Base-by-base conservation (phyloP, 2,888 invertebrate species). In the Brachyptera risi region DNA sequence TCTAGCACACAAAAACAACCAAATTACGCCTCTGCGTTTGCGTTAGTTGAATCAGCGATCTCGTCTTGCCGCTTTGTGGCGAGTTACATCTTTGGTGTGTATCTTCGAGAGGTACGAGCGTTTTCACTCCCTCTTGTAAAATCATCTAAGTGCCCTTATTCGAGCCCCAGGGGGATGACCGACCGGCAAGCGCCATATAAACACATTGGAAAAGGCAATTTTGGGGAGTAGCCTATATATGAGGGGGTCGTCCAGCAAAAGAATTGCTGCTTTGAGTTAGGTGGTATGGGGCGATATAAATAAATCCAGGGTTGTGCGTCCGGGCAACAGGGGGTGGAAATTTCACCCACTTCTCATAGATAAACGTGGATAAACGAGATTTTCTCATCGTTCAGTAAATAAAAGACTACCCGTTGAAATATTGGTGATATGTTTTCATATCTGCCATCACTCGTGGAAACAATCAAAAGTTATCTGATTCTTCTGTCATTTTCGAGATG, bases 191-290 rank as follows among this genome's bases (percentile, higher is more conserved):
- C 17, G 50, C 50, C 50, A 51, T 51, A 51, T 51, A 51, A 51
- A 51, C 54, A 54, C 37, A 23, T 19, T 19, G 54, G 19, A 31
- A n/a, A 17, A 35, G 54, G 23, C 54, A 54, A 54, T 54, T 54
- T 37, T 35, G 37, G 37, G 35, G 54, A 54, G 54, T 54, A 54
- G 50, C 24, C 54, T 27, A 15, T 5, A 4, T 7, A 35, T 51
- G n/a, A 27, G 51, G 19, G 31, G 27, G 31, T 51, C 37, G 54
- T 21, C 37, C 54, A n/a, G n/a, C n/a, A 21, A 31, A 51, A 35
- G 51, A 47, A 47, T 47, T 23, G 47, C 47, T 24, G 47, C n/a
- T 21, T 17, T 2, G 4, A 23, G 47, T 2, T 3, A 21, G 17
- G 19, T 5, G 42, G 42, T 24, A 13, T 24, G 47, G 47, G 47